Evolutionary conservation across 2,113 vertebrate species (phyloP), one percentile per base, ranked within the genome.

Genomic region (Phyllopteryx taeniolatus): DNA sequence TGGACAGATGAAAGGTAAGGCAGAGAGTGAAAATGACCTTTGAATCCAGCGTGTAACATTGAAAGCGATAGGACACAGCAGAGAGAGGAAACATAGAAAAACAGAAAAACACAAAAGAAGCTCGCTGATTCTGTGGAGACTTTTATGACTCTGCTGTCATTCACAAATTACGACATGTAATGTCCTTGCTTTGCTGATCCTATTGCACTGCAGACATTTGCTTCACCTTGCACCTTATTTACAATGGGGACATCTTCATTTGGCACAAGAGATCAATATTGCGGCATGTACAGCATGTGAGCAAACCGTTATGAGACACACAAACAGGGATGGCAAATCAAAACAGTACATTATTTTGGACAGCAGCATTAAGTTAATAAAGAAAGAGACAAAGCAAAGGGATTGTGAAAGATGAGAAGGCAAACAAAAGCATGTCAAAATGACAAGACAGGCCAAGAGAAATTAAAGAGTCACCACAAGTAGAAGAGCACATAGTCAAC

Each of bases 401-500:
- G 6, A 27, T 27, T 0, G 53, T 39, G 35, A 53, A 63, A 72
- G 5, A 71, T 2, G 19, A 53, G 13, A 47, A 11, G 64, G 59
- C 31, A 66, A 46, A 44, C 20, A 57, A 46, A 61, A 51, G 39
- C 5, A 53, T 31, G 15, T 9, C 70, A 31, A 39, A 42, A 27
- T 33, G 7, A 33, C n/a, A 0, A 71, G 4, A 68, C 17, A n/a
- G 5, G 46, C 68, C 49, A 57, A 4, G 68, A 33, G 1, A 59
- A 68, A 4, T 14, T 9, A 70, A n/a, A 1, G 0, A 31, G 72
- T 86, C 65, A 91, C 89, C 89, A 89, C 79, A 88, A 66, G 77
- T 94, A 90, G 79, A 91, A 93, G 57, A 94, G 46, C n/a, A 94
- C 66, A 15, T 93, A 93, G 77, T 93, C 92, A 31, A 91, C 87